Percentiles rank a stretch among this genome's conserved stretches.
phyloP scores from a whole-genome alignment of 2,113 vertebrate species.

The Cynopterus brachyotis region DNA sequence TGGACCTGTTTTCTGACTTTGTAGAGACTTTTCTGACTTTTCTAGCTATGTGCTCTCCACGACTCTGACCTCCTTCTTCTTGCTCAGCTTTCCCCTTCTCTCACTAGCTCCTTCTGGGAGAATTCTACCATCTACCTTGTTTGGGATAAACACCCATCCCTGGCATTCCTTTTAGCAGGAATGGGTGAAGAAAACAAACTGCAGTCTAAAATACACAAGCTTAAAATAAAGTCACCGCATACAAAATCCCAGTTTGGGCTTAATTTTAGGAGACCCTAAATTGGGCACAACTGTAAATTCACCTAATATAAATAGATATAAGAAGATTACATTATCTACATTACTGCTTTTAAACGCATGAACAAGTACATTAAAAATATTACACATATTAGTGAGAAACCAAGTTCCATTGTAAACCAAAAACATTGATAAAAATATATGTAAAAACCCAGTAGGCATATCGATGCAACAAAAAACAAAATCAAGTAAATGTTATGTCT shows the following conservation, averaged over 20 bases:
- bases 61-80: background rate
- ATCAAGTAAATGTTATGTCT: background rate
- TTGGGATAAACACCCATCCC: background rate
- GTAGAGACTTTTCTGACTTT: background rate
- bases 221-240: constrained; percentile 15
- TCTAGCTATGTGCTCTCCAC: background rate
- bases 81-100: background rate
- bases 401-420: background rate
- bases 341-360: background rate
- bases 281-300: background rate
- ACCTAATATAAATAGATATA: background rate
- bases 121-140: constrained; percentile 35
- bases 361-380: background rate
- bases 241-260: background rate
- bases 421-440: background rate
- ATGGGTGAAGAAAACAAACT: constrained; percentile 32
- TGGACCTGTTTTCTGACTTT: background rate
- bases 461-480: background rate
- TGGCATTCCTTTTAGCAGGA: background rate
- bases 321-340: background rate
- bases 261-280: background rate
- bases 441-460: background rate
- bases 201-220: background rate
- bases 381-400: background rate
- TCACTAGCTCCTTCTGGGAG: constrained; percentile 30